phyloP scores from a whole-genome alignment of 1,140 invertebrate species.

The Vanessa tameamea region DNA sequence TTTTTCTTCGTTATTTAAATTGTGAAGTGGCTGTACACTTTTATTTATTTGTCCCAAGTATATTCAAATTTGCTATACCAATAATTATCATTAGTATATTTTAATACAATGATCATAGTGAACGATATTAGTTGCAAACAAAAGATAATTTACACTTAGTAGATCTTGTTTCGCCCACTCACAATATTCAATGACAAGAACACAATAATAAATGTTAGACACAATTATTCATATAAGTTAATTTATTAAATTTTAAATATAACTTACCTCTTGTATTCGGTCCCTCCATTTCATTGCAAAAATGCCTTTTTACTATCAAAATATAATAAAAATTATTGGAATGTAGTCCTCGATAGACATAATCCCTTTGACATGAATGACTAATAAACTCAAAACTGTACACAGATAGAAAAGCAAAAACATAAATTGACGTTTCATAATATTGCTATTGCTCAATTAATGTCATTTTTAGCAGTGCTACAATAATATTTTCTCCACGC shows the following conservation, averaged over 20 bases:
- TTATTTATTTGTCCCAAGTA: background rate
- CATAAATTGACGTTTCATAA: constrained; percentile 14
- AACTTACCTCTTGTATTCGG: constrained; percentile 59
- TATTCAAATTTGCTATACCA: background rate
- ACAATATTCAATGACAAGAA: constrained; percentile 53
- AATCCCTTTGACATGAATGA: constrained; percentile 42
- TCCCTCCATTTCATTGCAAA: constrained; percentile 71
- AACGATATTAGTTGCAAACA: constrained; percentile 45
- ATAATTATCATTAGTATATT: background rate
- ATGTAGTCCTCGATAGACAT: constrained; percentile 33
- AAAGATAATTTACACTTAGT: constrained; percentile 59
- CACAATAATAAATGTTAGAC: constrained; percentile 20
- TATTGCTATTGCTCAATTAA: background rate
- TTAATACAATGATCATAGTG: background rate
- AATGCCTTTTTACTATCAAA: constrained; percentile 45
- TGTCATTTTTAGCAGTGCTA: no score
- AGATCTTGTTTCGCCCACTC: constrained; percentile 68
- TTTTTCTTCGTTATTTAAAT: background rate
- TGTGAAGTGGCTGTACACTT: background rate
- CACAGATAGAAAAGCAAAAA: constrained; percentile 14
- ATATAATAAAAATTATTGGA: constrained; percentile 46
- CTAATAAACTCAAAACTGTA: constrained; percentile 20
- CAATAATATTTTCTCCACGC: no score
- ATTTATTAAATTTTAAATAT: constrained; percentile 7
- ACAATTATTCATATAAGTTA: constrained; percentile 1